phyloP scores from a whole-genome alignment of 2,113 vertebrate genomes.

The Anhinga anhinga region DNA sequence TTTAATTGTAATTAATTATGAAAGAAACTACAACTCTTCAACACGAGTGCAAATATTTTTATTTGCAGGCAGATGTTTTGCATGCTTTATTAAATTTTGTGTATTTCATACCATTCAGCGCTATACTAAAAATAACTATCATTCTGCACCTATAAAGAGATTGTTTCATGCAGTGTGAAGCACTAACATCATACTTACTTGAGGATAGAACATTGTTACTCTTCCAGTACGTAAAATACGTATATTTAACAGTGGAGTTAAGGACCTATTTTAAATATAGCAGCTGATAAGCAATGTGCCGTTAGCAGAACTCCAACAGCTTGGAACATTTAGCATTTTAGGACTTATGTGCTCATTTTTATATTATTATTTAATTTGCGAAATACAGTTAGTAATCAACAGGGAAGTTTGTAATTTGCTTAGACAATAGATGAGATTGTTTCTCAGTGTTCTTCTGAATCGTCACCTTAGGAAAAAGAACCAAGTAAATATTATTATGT shows the following conservation, averaged over 20 bases:
- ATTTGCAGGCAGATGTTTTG: slow-evolving; percentile 39
- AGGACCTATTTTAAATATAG: slow-evolving; percentile 40
- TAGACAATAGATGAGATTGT: neutral
- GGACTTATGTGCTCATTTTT: neutral
- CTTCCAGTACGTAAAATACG: neutral
- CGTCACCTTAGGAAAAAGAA: neutral
- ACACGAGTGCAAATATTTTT: slow-evolving; percentile 60
- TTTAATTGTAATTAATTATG: slow-evolving; percentile 59
- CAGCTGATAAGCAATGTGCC: slow-evolving; percentile 55
- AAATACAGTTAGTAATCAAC: neutral
- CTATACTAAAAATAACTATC: slow-evolving; percentile 39
- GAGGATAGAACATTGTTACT: neutral
- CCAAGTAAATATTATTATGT: neutral
- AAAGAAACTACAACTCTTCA: slow-evolving; percentile 58
- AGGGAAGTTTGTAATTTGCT: neutral
- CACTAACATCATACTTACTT: slow-evolving; percentile 33
- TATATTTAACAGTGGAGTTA: slow-evolving; percentile 10
- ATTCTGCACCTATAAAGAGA: neutral
- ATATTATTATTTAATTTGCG: neutral
- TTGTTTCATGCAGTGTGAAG: neutral
- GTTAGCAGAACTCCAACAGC: slow-evolving; percentile 28
- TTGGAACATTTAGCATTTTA: slow-evolving; percentile 7
- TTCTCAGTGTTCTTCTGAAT: neutral
- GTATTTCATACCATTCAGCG: slow-evolving; percentile 1
- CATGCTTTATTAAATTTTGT: slow-evolving; percentile 48